Percentiles rank a stretch among this genome's conserved stretches.
phyloP scores from a whole-genome alignment of 1,140 invertebrate species.

The Phymorhynchus buccinoides region DNA sequence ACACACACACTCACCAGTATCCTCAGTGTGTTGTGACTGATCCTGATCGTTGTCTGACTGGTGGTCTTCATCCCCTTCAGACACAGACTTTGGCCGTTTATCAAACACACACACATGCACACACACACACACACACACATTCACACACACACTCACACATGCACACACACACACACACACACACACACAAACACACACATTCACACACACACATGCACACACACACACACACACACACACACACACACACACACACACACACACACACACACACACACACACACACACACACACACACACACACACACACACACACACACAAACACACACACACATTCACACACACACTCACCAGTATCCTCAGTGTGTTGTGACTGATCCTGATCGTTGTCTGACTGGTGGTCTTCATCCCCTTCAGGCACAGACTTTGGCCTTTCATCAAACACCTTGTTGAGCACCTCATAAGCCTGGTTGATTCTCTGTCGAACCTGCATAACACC shows the following conservation, averaged over 20 bases:
- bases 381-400: background rate
- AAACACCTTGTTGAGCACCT: background rate
- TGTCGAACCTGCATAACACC: background rate
- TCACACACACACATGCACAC: too few relatives aligned
- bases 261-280: background rate
- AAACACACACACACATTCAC: background rate
- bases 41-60: too few relatives aligned
- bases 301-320: background rate
- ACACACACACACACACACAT: too few relatives aligned
- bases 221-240: background rate
- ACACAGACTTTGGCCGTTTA: too few relatives aligned
- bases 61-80: too few relatives aligned
- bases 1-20: too few relatives aligned
- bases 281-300: background rate
- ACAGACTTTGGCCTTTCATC: background rate
- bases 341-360: background rate
- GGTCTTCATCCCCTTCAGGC: background rate
- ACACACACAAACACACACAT: too few relatives aligned
- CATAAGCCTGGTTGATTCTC: constrained; percentile 2
- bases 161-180: too few relatives aligned
- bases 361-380: background rate
- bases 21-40: too few relatives aligned
- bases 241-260: background rate
- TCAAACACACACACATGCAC: too few relatives aligned
- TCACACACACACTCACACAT: too few relatives aligned